Evolutionary conservation across 2,888 invertebrate species (phyloP), one percentile per base, ranked within the genome.

Genomic region (Camptogramma bilineatum): DNA sequence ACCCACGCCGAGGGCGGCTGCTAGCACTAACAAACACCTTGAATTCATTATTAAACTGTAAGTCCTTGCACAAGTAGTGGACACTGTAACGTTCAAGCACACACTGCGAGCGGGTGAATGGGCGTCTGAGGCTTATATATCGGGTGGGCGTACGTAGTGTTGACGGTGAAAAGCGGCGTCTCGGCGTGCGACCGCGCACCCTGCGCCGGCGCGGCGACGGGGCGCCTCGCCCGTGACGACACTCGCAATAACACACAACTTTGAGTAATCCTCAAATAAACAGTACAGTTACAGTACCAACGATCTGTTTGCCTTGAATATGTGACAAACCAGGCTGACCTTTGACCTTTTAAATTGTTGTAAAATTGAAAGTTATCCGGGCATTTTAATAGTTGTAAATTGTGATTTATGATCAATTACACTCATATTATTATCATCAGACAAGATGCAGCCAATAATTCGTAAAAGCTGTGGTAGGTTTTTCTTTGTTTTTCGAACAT

Each of bases 1-100:
- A 95, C 95, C 95, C 93, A 95, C 94, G 94, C 95, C 95, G 91
- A 95, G 93, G 93, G 95, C 95, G 89, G 94, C 94, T 87, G 94
- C 94, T 88, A 95, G 86, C 91, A 93, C 91, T 90, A 93, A 76
- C 86, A 93, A 91, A 91, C 93, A 93, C 93, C 92, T 86, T 87
- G 93, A 88, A 91, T 91, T 88, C 93, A 93, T 93, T 81, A 76
- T 92, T 84, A 81, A 87, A 86, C 88, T 86, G 83, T 87, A 86
- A 91, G 91, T 91, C 90, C 90, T 90, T 87, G 83, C 89, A 88
- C 90, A 78, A 84, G 88, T 82, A 86, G 91, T 91, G 83, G 86
- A 82, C 92, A 91, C 93, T 90, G 79, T 89, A 87, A 93, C 91
- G 93, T 87, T 88, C 86, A 80, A 91, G 88, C 93, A 93, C 93